Evolutionary conservation across 2,797 vertebrate genomes (phyloP).

Genomic region (Gymnoscopelus microlampas): DNA sequence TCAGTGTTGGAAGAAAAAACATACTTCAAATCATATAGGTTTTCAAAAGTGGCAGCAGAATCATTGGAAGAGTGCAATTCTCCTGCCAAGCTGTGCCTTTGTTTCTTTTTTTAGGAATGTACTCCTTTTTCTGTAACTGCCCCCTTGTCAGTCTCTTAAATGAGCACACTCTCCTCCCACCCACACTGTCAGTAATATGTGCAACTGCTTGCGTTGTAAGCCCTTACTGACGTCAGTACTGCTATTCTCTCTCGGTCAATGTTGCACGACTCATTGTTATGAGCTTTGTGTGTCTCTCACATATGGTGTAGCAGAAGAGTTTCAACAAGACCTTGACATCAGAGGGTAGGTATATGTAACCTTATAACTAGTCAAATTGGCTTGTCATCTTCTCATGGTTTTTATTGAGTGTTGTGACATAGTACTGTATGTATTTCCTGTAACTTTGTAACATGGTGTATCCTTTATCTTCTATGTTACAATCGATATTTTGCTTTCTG

Average conservation of each 20-base stretch:
- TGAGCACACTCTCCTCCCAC: constrained; percentile 37
- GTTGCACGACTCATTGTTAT: constrained; percentile 32
- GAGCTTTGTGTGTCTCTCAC: constrained; percentile 6
- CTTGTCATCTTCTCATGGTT: constrained; percentile 45
- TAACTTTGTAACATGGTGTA: constrained; percentile 92
- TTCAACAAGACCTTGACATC: constrained; percentile 35
- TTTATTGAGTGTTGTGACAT: constrained; percentile 86
- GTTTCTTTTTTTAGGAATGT: constrained; percentile 64
- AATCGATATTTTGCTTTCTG: constrained; percentile 77
- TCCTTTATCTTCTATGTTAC: constrained; percentile 78
- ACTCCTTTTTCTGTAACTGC: constrained; percentile 57
- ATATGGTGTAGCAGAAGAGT: constrained; percentile 1
- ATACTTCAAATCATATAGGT: constrained; percentile 44
- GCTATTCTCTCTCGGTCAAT: constrained; percentile 45
- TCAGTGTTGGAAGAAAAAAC: constrained; percentile 32
- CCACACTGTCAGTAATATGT: constrained; percentile 22
- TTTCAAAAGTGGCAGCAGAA: constrained; percentile 71
- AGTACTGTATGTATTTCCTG: constrained; percentile 86
- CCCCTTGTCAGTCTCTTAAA: constrained; percentile 33
- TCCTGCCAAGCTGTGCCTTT: constrained; percentile 86
- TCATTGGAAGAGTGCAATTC: constrained; percentile 71
- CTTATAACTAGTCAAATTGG: constrained; percentile 38
- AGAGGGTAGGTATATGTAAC: constrained; percentile 39
- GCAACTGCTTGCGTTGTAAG: constrained; percentile 43
- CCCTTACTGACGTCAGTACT: constrained; percentile 53